Base-by-base conservation (phyloP, 1,140 invertebrate species). In the Drosophila mauritiana region DNA sequence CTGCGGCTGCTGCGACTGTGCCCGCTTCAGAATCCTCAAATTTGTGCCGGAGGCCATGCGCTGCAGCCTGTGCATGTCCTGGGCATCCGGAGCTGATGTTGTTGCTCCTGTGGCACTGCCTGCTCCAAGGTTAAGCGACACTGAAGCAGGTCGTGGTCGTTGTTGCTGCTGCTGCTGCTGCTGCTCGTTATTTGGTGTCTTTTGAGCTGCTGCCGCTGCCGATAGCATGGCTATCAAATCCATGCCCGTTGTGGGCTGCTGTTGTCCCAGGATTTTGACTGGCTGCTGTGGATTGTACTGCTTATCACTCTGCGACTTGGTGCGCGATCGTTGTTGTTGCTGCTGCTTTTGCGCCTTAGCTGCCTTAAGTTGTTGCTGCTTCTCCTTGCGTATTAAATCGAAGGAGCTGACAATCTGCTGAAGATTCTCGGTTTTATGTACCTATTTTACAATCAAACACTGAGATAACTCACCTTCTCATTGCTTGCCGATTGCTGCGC, bases 311-410 rank as follows among this genome's bases (percentile, higher is more conserved):
- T 70, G 67, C n/a, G 49, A 69, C 36, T 72, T 91, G 73, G 34
- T 81, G 31, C 78, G 86, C 15, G 51, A 69, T 12, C 90, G 80
- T 20, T 80, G 72, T 17, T 17, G 75, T 22, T 81, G 54, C 22
- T 69, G 73, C 10, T 81, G 78, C 63, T 83, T 91, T 49, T 86
- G 79, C 46, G 73, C 73, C 74, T 91, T 91, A 37, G 67, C 76
- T 42, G 76, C 77, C 48, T 86, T 90, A 31, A 70, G 67, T 54
- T 88, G 89, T 45, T 89, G 90, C 70, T 91, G 90, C 64, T 90
- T 91, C 46, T 91, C 91, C 63, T 86, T 91, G 51, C 91, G 91
- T 69, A 91, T 91, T 45, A 91, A 89, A 83, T 91, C 90, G 61
- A 91, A 91, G 43, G 91, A 91, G 74, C 90, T 91, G 68, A 91